Percentiles rank a stretch among this genome's conserved stretches.
Conservation (phyloP, 2,113 vertebrate species). For the Cisticola juncidis region DNA sequence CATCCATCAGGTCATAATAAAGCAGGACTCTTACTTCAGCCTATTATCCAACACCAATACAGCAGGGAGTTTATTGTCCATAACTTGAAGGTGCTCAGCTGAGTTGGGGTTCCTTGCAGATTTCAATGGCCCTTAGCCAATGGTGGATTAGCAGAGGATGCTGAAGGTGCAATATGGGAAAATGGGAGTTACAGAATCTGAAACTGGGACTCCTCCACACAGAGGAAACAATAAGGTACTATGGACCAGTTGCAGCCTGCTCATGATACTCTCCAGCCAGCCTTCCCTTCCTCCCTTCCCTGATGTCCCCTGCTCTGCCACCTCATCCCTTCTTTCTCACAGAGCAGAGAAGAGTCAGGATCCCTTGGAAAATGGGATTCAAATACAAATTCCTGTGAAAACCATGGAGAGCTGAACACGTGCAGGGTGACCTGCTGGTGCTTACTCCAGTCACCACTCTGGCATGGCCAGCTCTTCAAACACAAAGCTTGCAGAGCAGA, state of each 20-base stretch:
- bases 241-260: not conserved
- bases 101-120: not conserved
- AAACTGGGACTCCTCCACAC: not conserved
- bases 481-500: not conserved
- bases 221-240: not conserved
- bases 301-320: not conserved
- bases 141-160: not conserved
- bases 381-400: not conserved
- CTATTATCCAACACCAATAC: not conserved
- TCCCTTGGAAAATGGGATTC: not conserved
- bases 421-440: not conserved
- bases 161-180: not conserved
- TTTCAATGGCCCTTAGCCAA: not conserved
- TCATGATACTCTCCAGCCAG: not conserved
- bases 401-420: not conserved
- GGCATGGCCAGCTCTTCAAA: not conserved
- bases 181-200: not conserved
- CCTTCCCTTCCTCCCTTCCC: not conserved
- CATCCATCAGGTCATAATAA: not conserved
- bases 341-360: not conserved
- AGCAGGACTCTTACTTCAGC: not conserved
- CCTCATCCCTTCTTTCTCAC: not conserved
- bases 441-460: not conserved
- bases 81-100: not conserved
- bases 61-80: not conserved